Evolutionary conservation across 2,113 vertebrate species (phyloP).

Genomic region (Sebastes schlegelii): DNA sequence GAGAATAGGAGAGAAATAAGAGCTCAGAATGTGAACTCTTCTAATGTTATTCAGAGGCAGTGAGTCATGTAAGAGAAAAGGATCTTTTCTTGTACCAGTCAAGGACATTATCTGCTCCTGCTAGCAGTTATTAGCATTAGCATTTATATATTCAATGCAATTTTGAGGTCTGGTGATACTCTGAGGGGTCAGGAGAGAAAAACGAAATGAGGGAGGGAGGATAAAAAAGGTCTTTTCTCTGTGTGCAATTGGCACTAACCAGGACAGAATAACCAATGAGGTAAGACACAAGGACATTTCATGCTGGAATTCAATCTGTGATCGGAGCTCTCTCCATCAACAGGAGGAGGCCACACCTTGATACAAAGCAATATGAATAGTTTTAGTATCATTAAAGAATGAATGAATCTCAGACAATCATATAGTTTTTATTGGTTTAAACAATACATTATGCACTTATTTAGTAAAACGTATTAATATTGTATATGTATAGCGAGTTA

Average conservation of each 20-base stretch:
- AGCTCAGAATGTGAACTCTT: constrained; percentile 78
- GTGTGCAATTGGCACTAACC: constrained; percentile 78
- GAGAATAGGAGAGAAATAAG: constrained; percentile 74
- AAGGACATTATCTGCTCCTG: constrained; percentile 85
- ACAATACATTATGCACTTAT: constrained; percentile 14
- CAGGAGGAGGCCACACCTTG: constrained; percentile 47
- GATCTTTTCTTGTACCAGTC: constrained; percentile 85
- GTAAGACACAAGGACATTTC: constrained; percentile 82
- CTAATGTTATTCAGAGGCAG: constrained; percentile 86
- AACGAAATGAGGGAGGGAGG: constrained; percentile 77
- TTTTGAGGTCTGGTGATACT: constrained; percentile 85
- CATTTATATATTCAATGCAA: constrained; percentile 87
- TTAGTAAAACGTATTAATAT: constrained; percentile 35
- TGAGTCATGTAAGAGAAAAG: constrained; percentile 84
- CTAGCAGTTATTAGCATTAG: constrained; percentile 86
- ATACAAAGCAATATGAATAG: constrained; percentile 44
- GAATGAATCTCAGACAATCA: not conserved
- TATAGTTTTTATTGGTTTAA: constrained; percentile 20
- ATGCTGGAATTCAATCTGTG: constrained; percentile 78
- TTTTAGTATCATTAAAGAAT: constrained; percentile 16
- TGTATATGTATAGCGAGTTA: constrained; percentile 19
- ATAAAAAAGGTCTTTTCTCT: constrained; percentile 78
- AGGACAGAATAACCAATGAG: constrained; percentile 81
- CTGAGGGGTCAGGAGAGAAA: constrained; percentile 80
- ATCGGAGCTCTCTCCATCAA: constrained; percentile 68